These are phyloP conservation scores for Melinaea menophilus DNA, from an alignment of 2,888 invertebrate genomes.

Conservation along the genomic window DNA sequence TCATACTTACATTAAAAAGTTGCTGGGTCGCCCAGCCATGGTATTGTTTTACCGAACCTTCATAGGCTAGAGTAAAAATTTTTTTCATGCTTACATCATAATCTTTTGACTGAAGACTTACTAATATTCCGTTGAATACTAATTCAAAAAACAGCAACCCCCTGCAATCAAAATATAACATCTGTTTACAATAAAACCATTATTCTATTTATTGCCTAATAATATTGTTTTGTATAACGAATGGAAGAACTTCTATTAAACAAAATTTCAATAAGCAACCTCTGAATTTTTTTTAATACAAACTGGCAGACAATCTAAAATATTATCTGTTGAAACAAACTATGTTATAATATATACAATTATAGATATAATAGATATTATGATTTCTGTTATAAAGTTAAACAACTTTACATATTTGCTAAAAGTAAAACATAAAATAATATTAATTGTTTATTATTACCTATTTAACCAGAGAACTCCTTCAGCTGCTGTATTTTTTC, in stretches of 20 bases:
- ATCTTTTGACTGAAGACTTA: conserved; percentile 62
- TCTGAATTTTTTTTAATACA: too few relatives aligned
- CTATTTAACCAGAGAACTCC: conserved; percentile 87
- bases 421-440: not conserved
- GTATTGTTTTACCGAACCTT: conserved; percentile 83
- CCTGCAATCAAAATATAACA: conserved; percentile 55
- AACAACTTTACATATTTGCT: too few relatives aligned
- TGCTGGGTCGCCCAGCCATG: conserved; percentile 88
- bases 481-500: conserved; percentile 75
- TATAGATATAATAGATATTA: too few relatives aligned
- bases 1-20: conserved; percentile 80
- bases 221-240: not conserved
- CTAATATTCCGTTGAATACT: conserved; percentile 77
- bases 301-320: too few relatives aligned
- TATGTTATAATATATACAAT: too few relatives aligned
- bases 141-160: conserved; percentile 80
- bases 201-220: not conserved
- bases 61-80: conserved; percentile 82
- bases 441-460: conserved; percentile 48
- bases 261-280: too few relatives aligned
- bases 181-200: not conserved
- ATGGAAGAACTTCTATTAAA: too few relatives aligned
- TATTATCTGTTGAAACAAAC: too few relatives aligned
- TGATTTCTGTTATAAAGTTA: too few relatives aligned
- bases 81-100: conserved; percentile 78